Evolutionary conservation across 2,113 vertebrate genomes (phyloP), one percentile per base, ranked within the genome.

Genomic region (Miniopterus natalensis): DNA sequence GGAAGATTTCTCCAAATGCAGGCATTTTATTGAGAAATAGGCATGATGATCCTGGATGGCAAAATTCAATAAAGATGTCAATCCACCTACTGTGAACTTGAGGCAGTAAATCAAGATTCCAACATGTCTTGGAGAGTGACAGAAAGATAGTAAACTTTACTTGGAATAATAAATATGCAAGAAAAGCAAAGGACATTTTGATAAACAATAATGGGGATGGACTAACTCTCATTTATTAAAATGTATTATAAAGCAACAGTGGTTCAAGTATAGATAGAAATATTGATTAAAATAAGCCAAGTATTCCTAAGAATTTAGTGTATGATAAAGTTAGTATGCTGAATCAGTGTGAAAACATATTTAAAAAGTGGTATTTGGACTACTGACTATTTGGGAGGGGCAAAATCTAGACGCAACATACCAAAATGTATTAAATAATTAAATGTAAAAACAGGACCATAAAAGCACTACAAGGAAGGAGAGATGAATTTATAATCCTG

Each of bases 391-490:
- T 47, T 77, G 42, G 55, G 9, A 23, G 36, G 11, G 36, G 27
- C 9, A 5, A 31, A 83, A 45, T 18, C 53, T 71, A 68, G 25
- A 55, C 47, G 14, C 7, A 40, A 23, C 53, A 90, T 47, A 51
- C 18, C 36, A 75, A 53, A 81, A 83, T 49, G 29, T 53, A 51
- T 49, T 47, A 61, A 94, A 13, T 15, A 93, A 40, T 70, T 53
- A 85, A 25, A 63, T 63, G 51, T 63, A 49, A 55, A 90, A 75
- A 40, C 4, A 45, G 40, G 78, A 55, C 14, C 20, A 42, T 25
- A 42, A 84, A 53, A 92, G n/a, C 81, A 36, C 36, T 61, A 83
- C 51, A 92, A 55, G 70, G 51, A 78, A 84, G 31, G n/a, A 77
- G 51, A 85, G 21, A 61, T 70, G 27, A 68, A 49, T 42, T 29